These are phyloP conservation scores for Aleiodes sp. DNA, from an alignment of 1,140 invertebrate genomes.

Conservation along the genomic window DNA sequence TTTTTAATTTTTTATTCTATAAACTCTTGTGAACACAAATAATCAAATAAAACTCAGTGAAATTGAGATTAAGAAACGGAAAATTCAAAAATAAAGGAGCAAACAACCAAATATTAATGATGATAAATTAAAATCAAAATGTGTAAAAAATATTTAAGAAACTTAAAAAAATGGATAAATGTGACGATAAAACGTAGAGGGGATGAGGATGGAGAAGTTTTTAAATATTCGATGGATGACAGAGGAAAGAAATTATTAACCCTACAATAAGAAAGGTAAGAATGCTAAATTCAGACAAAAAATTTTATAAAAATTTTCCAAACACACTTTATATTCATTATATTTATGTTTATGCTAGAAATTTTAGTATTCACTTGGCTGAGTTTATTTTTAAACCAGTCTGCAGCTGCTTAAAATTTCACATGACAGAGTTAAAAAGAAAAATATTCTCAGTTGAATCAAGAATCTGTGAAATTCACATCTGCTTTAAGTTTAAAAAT, in stretches of 20 bases:
- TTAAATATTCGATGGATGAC: conserved; percentile 56
- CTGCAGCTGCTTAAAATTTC: conserved; percentile 34
- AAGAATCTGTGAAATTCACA: not conserved
- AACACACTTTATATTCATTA: not conserved
- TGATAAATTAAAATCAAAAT: conserved; percentile 49
- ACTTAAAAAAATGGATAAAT: conserved; percentile 47
- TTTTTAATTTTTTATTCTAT: too few relatives aligned
- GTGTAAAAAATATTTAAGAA: conserved; percentile 52
- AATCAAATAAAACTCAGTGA: not conserved
- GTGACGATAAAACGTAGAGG: conserved; percentile 43
- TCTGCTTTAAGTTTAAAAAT: not conserved
- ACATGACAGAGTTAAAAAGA: conserved; percentile 20
- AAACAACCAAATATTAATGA: conserved; percentile 10
- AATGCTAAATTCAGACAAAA: not conserved
- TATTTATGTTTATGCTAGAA: conserved; percentile 15
- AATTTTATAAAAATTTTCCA: not conserved
- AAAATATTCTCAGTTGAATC: conserved; percentile 11
- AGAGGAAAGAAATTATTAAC: conserved; percentile 60
- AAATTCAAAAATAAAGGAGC: conserved; percentile 14
- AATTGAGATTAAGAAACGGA: not conserved
- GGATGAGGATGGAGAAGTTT: conserved; percentile 41
- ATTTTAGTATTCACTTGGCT: not conserved
- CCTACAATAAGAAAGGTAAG: conserved; percentile 56
- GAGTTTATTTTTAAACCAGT: conserved; percentile 36
- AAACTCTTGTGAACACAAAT: too few relatives aligned